Conservation (phyloP, 2,113 vertebrate species). For the Pelobates fuscus region DNA sequence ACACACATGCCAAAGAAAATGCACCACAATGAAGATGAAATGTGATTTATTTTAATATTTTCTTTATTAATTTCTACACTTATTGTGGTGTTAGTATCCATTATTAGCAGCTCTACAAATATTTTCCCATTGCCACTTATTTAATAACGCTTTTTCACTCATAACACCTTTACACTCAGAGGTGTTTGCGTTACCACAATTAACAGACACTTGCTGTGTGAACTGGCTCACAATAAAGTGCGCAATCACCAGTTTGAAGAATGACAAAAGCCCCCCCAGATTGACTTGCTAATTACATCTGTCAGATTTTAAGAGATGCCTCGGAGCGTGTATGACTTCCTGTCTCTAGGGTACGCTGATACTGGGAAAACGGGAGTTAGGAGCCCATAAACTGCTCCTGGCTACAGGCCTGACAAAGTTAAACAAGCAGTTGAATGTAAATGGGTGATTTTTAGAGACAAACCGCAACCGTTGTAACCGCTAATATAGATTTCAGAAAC, state of each 20-base stretch:
- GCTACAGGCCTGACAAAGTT: constrained; percentile 42
- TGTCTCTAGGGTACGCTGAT: constrained; percentile 32
- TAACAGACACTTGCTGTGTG: constrained; percentile 42
- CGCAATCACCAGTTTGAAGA: constrained; percentile 16
- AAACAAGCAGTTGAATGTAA: constrained; percentile 44
- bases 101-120: constrained; percentile 12
- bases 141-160: constrained; percentile 26
- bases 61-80: not conserved
- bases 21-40: too few species aligned
- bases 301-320: constrained; percentile 48
- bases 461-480: constrained; percentile 8
- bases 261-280: constrained; percentile 37
- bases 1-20: too few species aligned
- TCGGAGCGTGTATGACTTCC: constrained; percentile 40
- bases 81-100: constrained; percentile 1
- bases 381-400: constrained; percentile 40
- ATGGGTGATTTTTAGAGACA: constrained; percentile 42
- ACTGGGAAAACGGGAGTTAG: constrained; percentile 38
- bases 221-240: constrained; percentile 34
- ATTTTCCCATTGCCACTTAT: constrained; percentile 23
- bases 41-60: too few species aligned
- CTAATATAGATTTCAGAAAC: constrained; percentile 4
- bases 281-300: constrained; percentile 49
- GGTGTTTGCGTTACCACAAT: constrained; percentile 43
- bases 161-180: constrained; percentile 32